Conservation (phyloP, 2,113 vertebrate genomes). For the Fulmarus glacialis region DNA sequence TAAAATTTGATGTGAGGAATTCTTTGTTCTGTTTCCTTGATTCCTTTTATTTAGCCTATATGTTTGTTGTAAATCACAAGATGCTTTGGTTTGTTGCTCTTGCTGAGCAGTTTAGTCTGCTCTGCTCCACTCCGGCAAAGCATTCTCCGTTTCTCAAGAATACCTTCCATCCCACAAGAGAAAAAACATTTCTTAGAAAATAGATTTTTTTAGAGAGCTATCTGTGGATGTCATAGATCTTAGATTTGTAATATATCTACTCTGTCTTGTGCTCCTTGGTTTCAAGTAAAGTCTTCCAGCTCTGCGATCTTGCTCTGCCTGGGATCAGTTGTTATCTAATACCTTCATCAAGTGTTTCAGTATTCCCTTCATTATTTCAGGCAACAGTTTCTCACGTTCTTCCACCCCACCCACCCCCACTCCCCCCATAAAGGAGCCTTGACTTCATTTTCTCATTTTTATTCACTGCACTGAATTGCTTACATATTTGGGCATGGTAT, state of each 20-base stretch:
- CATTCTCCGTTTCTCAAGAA: not conserved
- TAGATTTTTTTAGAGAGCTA: not conserved
- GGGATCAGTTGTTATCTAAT: not conserved
- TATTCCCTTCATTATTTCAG: not conserved
- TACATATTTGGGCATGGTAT: not conserved
- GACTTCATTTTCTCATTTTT: not conserved
- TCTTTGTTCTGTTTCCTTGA: not conserved
- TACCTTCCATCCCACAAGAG: not conserved
- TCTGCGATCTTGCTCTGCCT: not conserved
- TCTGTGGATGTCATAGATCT: not conserved
- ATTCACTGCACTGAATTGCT: not conserved
- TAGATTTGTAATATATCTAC: not conserved
- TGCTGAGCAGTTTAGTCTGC: not conserved
- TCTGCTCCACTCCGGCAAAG: not conserved
- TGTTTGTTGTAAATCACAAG: not conserved
- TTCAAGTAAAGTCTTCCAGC: not conserved
- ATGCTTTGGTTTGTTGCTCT: not conserved
- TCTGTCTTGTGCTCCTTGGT: not conserved
- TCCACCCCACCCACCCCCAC: accelerated
- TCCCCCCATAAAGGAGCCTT: not conserved
- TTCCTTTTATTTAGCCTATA: not conserved
- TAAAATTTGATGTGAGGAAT: not conserved
- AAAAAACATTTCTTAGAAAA: not conserved
- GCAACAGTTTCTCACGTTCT: not conserved
- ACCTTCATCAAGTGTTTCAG: not conserved